Evolutionary conservation across 2,113 vertebrate species (phyloP).

Genomic region (Mobula hypostoma): DNA sequence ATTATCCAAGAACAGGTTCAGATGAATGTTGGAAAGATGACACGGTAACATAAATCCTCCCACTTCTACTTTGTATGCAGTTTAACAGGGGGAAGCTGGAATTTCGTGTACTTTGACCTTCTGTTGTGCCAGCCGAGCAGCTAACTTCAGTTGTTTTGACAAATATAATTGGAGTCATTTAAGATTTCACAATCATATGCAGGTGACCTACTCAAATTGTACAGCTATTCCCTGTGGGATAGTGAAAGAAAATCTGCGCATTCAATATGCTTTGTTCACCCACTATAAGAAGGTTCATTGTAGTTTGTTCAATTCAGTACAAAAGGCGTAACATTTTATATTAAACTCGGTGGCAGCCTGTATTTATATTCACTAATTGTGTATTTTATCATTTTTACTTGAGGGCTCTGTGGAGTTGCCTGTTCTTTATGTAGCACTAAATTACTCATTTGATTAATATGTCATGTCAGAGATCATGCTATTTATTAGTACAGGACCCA

Average conservation of each 20-base stretch:
- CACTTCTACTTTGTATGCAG: background rate
- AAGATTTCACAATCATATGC: constrained; percentile 7
- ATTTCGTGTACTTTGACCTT: constrained; percentile 22
- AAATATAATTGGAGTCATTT: constrained; percentile 15
- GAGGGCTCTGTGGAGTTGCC: background rate
- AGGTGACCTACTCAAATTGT: background rate
- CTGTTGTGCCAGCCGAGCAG: background rate
- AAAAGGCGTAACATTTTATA: background rate
- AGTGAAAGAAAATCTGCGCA: background rate
- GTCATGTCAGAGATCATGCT: background rate
- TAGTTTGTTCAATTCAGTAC: background rate
- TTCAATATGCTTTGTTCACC: background rate
- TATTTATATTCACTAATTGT: background rate
- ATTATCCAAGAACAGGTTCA: constrained; percentile 31
- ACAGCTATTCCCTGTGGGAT: background rate
- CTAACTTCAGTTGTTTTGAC: background rate
- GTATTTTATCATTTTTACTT: background rate
- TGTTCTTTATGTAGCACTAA: background rate
- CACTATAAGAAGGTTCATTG: background rate
- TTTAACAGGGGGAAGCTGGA: background rate
- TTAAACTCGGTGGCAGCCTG: background rate
- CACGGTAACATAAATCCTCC: constrained; percentile 29
- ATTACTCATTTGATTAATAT: background rate
- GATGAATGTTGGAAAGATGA: constrained; percentile 33
- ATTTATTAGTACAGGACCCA: background rate